Evolutionary conservation across 2,113 vertebrate species (phyloP).

Genomic region (Tachysurus fulvidraco): DNA sequence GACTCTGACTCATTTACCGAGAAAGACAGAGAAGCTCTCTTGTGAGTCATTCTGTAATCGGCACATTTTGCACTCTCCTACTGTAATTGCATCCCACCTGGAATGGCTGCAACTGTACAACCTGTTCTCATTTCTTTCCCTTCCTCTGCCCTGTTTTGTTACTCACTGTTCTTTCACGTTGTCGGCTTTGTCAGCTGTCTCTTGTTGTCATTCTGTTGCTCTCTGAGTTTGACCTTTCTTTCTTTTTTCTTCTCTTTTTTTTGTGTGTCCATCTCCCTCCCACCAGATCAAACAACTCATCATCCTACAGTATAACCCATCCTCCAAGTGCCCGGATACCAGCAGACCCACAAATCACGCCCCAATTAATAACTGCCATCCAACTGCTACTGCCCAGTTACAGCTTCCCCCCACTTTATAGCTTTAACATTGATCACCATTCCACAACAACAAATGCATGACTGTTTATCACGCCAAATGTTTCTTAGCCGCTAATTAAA

Average conservation of each 20-base stretch:
- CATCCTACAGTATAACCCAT: conserved; percentile 50
- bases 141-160: conserved; percentile 2
- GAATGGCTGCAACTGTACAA: conserved; percentile 27
- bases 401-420: conserved; percentile 45
- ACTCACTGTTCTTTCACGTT: not conserved
- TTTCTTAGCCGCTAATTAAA: conserved; percentile 68
- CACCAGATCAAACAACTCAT: conserved; percentile 12
- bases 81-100: conserved; percentile 27
- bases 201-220: not conserved
- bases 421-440: conserved; percentile 58
- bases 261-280: conserved; percentile 19
- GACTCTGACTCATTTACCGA: conserved; percentile 10
- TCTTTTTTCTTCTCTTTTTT: not conserved
- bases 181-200: not conserved
- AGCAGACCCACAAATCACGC: conserved; percentile 48
- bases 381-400: conserved; percentile 9
- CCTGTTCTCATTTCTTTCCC: not conserved
- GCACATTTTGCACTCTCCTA: conserved; percentile 27
- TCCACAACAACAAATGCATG: conserved; percentile 58
- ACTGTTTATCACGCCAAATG: conserved; percentile 61
- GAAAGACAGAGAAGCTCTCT: not conserved
- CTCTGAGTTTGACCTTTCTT: not conserved
- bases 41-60: conserved; percentile 41
- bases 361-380: conserved; percentile 42
- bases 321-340: conserved; percentile 29